Evolutionary conservation across 2,797 vertebrate species (phyloP), one percentile per base, ranked within the genome.

Genomic region (Mormyrus proboscirostris): DNA sequence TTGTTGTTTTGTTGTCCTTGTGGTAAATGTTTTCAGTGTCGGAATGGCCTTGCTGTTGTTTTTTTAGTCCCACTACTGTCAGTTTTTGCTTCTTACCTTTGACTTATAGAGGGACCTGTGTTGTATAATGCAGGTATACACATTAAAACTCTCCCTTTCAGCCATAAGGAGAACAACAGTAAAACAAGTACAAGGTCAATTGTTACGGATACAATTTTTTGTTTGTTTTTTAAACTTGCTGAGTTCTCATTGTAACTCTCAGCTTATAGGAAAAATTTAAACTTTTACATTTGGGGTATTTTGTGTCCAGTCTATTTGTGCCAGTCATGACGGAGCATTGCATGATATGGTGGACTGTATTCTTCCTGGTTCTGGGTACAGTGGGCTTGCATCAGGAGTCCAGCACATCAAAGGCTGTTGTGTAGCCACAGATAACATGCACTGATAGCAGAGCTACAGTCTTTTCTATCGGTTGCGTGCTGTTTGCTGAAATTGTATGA

Each of bases 41-140:
- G 89, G 90, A 91, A 92, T 91, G 90, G 91, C 49, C 88, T 12
- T 92, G 85, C 90, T 89, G 87, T 90, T 90, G 57, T 22, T 85
- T 84, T 85, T 86, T 83, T 89, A 91, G 90, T 91, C 3, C 47
- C 89, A 90, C 90, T 69, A 76, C 88, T 89, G 90, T 91, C 87
- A 79, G 7, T 44, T 62, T 14, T 41, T 69, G 22, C 51, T 89
- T 82, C 47, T 90, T 88, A 88, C 91, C 83, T 88, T 10, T 90
- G 22, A 38, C 69, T 50, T 50, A 44, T 53, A 19, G 90, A 89
- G 90, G 90, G 86, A 55, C 51, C 55, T 22, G 51, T 59, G 86
- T 53, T 29, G 25, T 29, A 10, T 44, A 50, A 84, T 0, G 22
- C 44, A 84, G 82, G 16, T 12, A 16, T 55, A 86, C 22, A 29